Evolutionary conservation across 2,797 vertebrate genomes (phyloP), one percentile per base, ranked within the genome.

Genomic region (Aplochiton taeniatus): DNA sequence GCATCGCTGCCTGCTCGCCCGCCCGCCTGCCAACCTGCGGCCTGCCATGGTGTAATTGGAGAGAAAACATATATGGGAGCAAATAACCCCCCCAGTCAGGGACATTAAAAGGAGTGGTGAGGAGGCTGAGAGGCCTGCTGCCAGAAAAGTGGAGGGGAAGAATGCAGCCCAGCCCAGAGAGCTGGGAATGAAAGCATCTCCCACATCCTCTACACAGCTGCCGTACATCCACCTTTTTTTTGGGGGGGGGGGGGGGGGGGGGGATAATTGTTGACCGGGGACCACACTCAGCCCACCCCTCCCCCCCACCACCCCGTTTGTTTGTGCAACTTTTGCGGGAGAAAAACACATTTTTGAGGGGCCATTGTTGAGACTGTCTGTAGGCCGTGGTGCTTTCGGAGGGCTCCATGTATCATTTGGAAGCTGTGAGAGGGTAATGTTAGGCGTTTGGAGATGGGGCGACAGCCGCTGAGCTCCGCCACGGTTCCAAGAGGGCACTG

Each of bases 41-140:
- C 85, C 89, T 90, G 91, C 90, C 87, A 31, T 84, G 83, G 83
- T 90, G 89, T 92, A 93, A 94, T 94, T 92, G 93, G 91, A 92
- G 90, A 90, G 90, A 93, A 92, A 93, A 92, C 91, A 91, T 93
- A 93, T 93, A 93, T 93, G 90, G 91, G 90, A 91, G 90, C 87
- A 93, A 93, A 93, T 93, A 92, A 92, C 92, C 92, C 90, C 90
- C n/a, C 91, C 90, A 93, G 93, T 94, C 93, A 93, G 84, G 78
- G 85, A 86, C 91, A 92, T 93, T 94, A 92, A 93, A 93, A 91
- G 90, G 89, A 91, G 85, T 84, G 86, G 89, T 84, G 82, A 76
- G 90, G 87, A 91, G 87, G 88, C 87, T 89, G 88, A 90, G 84
- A 85, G 87, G 74, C 82, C 86, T 31, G 31, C 31, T 87, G 87